phyloP scores from a whole-genome alignment of 2,797 vertebrate species.

The Myoxocephalus aenaeus region DNA sequence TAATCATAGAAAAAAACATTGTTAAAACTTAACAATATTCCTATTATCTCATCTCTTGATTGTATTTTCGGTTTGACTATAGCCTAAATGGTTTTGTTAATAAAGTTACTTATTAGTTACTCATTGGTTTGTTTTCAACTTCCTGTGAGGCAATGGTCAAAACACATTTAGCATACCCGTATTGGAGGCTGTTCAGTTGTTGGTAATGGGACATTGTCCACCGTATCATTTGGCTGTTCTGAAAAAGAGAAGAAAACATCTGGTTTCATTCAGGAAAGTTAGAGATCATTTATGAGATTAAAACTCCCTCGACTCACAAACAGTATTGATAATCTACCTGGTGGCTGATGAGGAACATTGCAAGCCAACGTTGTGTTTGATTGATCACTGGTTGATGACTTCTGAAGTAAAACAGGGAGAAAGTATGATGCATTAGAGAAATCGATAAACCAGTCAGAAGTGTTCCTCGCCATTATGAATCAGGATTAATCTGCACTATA shows the following conservation, averaged over 20 bases:
- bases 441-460: not conserved
- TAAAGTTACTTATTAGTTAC: not conserved
- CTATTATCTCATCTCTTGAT: not conserved
- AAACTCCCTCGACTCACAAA: not conserved
- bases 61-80: not conserved
- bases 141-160: not conserved
- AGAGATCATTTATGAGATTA: not conserved
- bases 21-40: not conserved
- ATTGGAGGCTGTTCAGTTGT: not conserved
- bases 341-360: not conserved
- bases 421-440: not conserved
- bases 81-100: not conserved
- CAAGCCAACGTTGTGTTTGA: accelerated
- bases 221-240: not conserved
- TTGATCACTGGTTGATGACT: not conserved
- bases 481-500: not conserved
- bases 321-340: conserved; percentile 32
- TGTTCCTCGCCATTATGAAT: not conserved
- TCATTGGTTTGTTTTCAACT: not conserved
- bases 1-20: not conserved
- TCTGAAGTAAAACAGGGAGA: conserved; percentile 21
- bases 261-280: not conserved
- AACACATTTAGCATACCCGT: conserved; percentile 41
- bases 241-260: not conserved
- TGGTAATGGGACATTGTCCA: conserved; percentile 10